Percentiles rank a stretch among this genome's conserved stretches.
Conservation (phyloP, 2,797 vertebrate genomes). For the Pseudomugil gertrudae region DNA sequence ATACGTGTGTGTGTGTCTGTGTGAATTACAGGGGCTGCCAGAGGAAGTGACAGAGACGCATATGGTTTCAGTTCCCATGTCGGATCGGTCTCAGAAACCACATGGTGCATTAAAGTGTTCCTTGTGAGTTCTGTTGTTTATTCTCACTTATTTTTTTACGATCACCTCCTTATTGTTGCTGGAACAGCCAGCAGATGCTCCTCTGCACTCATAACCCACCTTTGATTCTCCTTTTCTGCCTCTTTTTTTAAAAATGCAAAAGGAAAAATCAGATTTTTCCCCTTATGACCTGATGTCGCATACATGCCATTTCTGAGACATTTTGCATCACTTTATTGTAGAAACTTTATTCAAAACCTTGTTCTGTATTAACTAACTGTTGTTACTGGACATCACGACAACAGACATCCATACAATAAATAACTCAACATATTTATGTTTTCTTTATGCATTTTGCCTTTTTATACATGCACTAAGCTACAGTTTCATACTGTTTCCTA, state of each 20-base stretch:
- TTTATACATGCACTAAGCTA: not conserved
- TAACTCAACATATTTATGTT: not conserved
- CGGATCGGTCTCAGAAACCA: constrained; percentile 14
- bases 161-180: not conserved
- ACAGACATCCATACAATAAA: constrained; percentile 12
- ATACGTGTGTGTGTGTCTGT: constrained; percentile 14
- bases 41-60: constrained; percentile 45
- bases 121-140: constrained; percentile 17
- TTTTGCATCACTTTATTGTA: no score
- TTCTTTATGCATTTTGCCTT: not conserved
- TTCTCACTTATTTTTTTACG: constrained; percentile 26
- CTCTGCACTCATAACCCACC: not conserved
- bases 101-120: constrained; percentile 8
- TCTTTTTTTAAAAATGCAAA: constrained; percentile 5
- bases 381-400: constrained; percentile 42
- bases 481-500: constrained; percentile 5
- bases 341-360: no score
- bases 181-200: not conserved
- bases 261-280: not conserved
- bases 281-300: no score
- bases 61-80: constrained; percentile 51
- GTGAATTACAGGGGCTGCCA: constrained; percentile 17
- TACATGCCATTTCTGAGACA: no score
- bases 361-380: constrained; percentile 47
- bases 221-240: not conserved